A percentile compares a stretch with the other conserved stretches of the same genome.
phyloP scores from a whole-genome alignment of 2,888 invertebrate species.

The Rhopalosiphum nymphaeae region DNA sequence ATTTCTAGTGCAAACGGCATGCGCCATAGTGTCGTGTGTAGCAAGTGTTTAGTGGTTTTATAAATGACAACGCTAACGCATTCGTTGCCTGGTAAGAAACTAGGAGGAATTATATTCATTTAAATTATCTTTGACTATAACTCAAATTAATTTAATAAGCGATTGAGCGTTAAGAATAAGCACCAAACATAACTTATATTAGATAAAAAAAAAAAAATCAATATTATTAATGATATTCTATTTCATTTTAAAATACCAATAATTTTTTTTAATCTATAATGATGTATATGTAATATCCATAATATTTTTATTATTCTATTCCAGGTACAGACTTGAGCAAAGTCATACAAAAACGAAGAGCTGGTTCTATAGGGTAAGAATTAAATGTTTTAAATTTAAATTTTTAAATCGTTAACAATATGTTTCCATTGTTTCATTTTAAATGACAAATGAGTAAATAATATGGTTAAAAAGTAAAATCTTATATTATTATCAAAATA shows the following conservation, averaged over 20 bases:
- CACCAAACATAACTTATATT: no score
- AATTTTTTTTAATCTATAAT: not conserved
- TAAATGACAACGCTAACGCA: constrained; percentile 74
- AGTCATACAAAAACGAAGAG: constrained; percentile 84
- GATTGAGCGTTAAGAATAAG: not conserved
- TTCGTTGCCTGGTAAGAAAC: constrained; percentile 72
- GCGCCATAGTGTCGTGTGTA: constrained; percentile 55
- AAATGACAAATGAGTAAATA: not conserved
- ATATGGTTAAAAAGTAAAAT: not conserved
- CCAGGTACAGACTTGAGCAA: constrained; percentile 84
- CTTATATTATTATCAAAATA: not conserved
- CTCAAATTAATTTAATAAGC: not conserved
- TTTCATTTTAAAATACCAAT: not conserved
- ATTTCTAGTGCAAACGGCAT: constrained; percentile 50
- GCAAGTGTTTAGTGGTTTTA: constrained; percentile 45
- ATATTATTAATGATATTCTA: not conserved
- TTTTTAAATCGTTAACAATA: not conserved
- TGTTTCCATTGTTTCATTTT: not conserved
- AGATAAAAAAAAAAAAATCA: no score
- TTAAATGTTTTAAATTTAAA: not conserved
- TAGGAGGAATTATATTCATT: not conserved
- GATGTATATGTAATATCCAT: not conserved
- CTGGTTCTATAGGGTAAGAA: constrained; percentile 84
- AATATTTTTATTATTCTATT: constrained; percentile 69
- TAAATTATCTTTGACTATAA: not conserved